Evolutionary conservation across 2,888 invertebrate genomes (phyloP).

Genomic region (Nebria brevicollis): DNA sequence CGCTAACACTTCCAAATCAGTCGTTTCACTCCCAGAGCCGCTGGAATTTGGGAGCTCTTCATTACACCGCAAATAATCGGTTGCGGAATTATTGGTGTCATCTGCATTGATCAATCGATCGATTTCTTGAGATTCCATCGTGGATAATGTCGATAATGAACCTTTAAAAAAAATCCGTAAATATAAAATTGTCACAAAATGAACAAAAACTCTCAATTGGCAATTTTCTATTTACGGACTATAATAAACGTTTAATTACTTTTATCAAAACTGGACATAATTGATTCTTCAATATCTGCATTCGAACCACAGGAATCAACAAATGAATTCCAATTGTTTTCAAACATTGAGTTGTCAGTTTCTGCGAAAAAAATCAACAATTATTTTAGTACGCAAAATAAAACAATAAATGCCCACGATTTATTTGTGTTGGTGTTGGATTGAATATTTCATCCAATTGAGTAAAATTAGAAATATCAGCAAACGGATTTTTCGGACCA

Average conservation of each 20-base stretch:
- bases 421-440: too few relatives aligned
- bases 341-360: background rate
- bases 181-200: too few relatives aligned
- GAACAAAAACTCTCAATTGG: too few relatives aligned
- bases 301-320: background rate
- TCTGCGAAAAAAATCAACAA: background rate
- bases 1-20: background rate
- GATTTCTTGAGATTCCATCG: too few relatives aligned
- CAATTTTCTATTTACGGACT: background rate
- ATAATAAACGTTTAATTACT: background rate
- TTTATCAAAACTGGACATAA: background rate
- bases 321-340: background rate
- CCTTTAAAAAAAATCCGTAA: too few relatives aligned
- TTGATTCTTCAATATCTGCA: background rate
- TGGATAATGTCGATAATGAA: too few relatives aligned
- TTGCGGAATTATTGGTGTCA: too few relatives aligned
- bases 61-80: background rate
- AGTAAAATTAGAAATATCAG: background rate
- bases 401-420: too few relatives aligned
- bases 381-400: background rate
- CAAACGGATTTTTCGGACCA: constrained; percentile 18
- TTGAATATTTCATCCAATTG: background rate
- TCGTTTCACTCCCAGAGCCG: background rate
- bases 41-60: background rate
- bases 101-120: too few relatives aligned